These are phyloP conservation scores for Pantala flavescens DNA, from an alignment of 1,140 invertebrate species.

Conservation along the genomic window DNA sequence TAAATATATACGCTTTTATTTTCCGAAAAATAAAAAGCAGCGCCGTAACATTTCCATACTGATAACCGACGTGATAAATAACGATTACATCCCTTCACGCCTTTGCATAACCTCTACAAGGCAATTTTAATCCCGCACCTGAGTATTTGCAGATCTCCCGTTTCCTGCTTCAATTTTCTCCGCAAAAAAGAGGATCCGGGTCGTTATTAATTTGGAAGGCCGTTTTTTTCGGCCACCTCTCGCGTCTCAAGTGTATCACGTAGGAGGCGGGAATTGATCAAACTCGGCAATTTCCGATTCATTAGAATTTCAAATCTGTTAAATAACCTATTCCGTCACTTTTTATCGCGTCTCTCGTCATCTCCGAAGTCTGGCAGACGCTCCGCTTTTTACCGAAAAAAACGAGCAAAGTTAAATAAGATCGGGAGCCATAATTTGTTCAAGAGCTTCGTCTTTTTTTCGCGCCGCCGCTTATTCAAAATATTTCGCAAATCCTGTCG, in stretches of 20 bases:
- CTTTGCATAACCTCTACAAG: too few species aligned
- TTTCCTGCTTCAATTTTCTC: slow-evolving; percentile 2
- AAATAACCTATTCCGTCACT: not conserved
- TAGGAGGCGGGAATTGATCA: not conserved
- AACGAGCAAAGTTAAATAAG: not conserved
- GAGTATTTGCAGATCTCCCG: not conserved
- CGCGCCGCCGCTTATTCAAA: not conserved
- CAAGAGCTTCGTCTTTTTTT: not conserved
- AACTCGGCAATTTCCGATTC: slow-evolving; percentile 8
- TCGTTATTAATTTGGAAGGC: not conserved
- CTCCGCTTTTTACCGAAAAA: not conserved
- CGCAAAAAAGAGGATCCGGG: not conserved
- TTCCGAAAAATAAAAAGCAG: too few species aligned
- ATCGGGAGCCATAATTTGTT: not conserved
- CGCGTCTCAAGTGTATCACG: not conserved
- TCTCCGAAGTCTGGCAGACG: too few species aligned
- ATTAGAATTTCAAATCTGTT: slow-evolving; percentile 1
- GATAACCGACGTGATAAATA: too few species aligned
- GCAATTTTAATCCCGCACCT: not conserved
- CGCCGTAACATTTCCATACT: too few species aligned
- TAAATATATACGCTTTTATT: too few species aligned
- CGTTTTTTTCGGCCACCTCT: not conserved
- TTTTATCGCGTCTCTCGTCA: not conserved
- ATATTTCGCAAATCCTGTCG: not conserved
- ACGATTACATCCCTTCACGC: too few species aligned